A percentile compares a stretch with the other conserved stretches of the same genome.
These are phyloP conservation scores for Lophochroa leadbeateri DNA, from an alignment of 2,113 vertebrate genomes.

Conservation along the genomic window DNA sequence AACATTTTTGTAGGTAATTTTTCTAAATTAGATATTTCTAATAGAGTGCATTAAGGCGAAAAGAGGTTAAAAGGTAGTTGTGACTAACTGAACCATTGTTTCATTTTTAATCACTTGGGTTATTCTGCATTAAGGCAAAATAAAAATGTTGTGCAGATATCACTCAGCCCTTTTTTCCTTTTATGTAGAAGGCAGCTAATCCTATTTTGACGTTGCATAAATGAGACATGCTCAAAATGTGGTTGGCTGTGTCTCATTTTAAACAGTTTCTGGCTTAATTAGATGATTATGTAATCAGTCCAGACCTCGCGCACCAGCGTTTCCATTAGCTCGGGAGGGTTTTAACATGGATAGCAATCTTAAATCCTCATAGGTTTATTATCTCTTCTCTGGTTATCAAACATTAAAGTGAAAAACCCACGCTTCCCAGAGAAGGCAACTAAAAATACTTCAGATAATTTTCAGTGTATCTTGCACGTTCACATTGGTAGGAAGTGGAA, in stretches of 20 bases:
- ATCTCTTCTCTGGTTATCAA: neutral
- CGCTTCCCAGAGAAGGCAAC: fast-evolving
- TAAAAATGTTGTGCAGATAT: neutral
- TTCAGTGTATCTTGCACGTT: neutral
- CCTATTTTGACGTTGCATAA: constrained; percentile 43
- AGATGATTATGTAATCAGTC: constrained; percentile 9
- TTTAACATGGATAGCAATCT: neutral
- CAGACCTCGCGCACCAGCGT: neutral
- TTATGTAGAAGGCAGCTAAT: constrained; percentile 8
- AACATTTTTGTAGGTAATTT: neutral
- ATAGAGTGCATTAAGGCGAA: neutral
- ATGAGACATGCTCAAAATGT: constrained; percentile 34
- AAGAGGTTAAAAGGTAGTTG: neutral
- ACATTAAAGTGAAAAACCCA: neutral
- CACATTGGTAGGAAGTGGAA: neutral
- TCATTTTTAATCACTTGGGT: constrained; percentile 9
- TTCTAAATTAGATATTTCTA: neutral
- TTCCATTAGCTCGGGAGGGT: neutral
- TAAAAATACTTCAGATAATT: neutral
- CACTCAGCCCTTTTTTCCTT: constrained; percentile 6
- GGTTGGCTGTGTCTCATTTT: constrained; percentile 10
- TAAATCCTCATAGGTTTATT: constrained; percentile 5
- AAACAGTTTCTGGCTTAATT: constrained; percentile 42
- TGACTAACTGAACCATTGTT: neutral
- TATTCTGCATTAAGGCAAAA: neutral